Evolutionary conservation across 2,797 vertebrate species (phyloP).

Genomic region (Epinephelus awoara): DNA sequence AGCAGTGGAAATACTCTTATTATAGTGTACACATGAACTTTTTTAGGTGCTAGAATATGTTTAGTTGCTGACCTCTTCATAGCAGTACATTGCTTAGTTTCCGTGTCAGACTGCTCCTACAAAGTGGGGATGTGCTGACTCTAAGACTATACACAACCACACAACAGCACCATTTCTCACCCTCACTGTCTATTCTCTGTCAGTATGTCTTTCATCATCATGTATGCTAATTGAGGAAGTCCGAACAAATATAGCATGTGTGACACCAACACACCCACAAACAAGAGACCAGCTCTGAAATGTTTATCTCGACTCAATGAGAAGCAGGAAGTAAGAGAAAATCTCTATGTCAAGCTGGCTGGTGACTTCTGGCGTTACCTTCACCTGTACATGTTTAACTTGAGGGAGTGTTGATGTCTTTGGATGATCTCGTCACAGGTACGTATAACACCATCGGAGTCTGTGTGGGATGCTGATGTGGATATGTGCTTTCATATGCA

Average conservation of each 20-base stretch:
- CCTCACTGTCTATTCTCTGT: accelerated
- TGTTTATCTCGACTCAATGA: background rate
- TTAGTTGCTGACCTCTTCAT: no score
- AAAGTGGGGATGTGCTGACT: no score
- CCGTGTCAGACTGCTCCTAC: no score
- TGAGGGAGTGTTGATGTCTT: background rate
- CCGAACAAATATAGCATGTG: background rate
- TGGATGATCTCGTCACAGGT: slow-evolving; percentile 26
- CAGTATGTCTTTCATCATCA: background rate
- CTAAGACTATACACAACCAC: background rate
- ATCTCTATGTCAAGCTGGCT: accelerated
- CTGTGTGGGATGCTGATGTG: background rate
- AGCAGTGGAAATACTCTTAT: no score
- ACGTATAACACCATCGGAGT: background rate
- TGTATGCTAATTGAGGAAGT: background rate
- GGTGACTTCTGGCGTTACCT: no score
- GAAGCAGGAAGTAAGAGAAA: slow-evolving; percentile 6
- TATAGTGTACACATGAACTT: no score
- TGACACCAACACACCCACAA: background rate
- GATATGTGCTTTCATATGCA: no score
- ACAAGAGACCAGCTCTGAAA: background rate
- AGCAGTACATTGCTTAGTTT: no score
- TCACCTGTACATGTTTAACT: background rate
- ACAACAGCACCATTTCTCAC: accelerated
- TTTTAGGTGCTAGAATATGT: no score